These are phyloP conservation scores for Anastatus disparis DNA, from an alignment of 1,140 invertebrate species.

Conservation along the genomic window DNA sequence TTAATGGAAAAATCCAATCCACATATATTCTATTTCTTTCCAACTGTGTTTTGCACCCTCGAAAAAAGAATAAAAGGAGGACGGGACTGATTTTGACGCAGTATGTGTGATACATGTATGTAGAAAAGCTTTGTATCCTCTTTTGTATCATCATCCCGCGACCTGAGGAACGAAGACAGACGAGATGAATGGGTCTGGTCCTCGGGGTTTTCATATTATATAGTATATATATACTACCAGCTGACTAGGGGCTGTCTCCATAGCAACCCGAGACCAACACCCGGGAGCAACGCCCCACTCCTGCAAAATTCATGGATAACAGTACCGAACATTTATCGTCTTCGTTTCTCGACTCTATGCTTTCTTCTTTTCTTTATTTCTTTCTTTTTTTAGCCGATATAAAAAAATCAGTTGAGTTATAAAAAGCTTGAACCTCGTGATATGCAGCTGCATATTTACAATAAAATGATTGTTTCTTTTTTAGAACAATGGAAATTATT, in stretches of 20 bases:
- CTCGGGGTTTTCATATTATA: conserved; percentile 51
- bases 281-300: conserved; percentile 59
- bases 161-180: conserved; percentile 12
- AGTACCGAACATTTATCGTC: too few species aligned
- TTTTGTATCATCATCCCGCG: not conserved
- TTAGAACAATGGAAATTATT: too few species aligned
- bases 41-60: not conserved
- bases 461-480: too few species aligned
- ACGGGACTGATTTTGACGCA: too few species aligned
- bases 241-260: conserved; percentile 63
- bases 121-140: not conserved
- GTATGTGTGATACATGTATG: too few species aligned
- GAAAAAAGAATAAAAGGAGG: not conserved
- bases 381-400: conserved; percentile 16
- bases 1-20: conserved; percentile 3
- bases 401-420: too few species aligned
- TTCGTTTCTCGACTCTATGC: conserved; percentile 17
- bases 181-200: conserved; percentile 59
- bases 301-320: conserved; percentile 46
- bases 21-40: not conserved
- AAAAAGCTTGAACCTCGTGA: too few species aligned
- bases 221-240: conserved; percentile 56
- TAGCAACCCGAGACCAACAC: conserved; percentile 56
- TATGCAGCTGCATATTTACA: too few species aligned
- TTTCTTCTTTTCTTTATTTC: conserved; percentile 4